Conservation (phyloP, 2,797 vertebrate genomes). For the Muscicapa comitata region DNA sequence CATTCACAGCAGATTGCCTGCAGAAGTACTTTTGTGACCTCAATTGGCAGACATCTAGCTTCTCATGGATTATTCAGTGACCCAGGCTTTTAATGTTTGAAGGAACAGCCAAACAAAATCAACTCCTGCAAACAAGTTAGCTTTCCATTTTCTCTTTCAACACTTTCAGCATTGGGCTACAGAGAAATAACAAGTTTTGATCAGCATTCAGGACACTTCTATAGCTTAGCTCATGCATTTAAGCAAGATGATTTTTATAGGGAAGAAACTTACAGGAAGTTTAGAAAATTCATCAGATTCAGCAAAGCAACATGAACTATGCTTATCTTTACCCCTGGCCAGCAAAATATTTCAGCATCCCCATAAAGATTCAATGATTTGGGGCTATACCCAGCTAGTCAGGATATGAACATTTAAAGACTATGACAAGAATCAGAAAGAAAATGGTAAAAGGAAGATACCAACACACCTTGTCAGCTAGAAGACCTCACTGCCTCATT, state of each 20-base stretch:
- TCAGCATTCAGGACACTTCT: background rate
- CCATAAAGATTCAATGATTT: background rate
- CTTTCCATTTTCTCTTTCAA: background rate
- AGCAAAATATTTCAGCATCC: background rate
- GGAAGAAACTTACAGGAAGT: background rate
- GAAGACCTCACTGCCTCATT: background rate
- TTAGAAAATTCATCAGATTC: background rate
- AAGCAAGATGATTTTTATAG: background rate
- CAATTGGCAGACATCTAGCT: background rate
- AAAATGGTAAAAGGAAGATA: background rate
- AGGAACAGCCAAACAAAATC: background rate
- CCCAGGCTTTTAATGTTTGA: background rate
- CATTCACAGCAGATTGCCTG: background rate
- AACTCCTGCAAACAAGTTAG: background rate
- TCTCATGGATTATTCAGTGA: slow-evolving; percentile 26
- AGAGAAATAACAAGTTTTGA: background rate
- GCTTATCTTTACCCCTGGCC: background rate
- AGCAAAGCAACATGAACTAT: background rate
- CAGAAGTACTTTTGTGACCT: background rate
- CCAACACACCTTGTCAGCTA: background rate
- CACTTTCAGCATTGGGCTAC: background rate
- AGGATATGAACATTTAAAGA: background rate
- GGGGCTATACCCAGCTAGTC: background rate
- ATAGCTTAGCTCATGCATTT: background rate
- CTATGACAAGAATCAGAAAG: background rate